Evolutionary conservation across 2,888 invertebrate genomes (phyloP).

Genomic region (Acanthococcus lagerstroemiae): DNA sequence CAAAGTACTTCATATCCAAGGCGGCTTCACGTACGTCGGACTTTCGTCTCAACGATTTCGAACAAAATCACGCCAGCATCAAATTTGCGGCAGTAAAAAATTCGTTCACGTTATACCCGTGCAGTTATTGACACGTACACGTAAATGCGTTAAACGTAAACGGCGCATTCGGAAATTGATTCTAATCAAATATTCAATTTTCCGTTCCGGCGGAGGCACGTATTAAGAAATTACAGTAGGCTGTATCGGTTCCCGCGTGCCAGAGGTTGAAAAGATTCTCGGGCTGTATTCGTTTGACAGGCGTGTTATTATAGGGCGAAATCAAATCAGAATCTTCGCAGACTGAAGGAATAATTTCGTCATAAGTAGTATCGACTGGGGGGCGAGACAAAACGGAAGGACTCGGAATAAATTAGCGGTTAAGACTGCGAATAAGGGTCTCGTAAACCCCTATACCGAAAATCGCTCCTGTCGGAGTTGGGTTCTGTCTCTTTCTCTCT

Average conservation of each 20-base stretch:
- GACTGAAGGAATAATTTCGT: constrained; percentile 29
- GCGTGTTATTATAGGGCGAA: constrained; percentile 28
- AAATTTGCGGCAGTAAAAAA: too few species aligned
- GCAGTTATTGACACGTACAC: background rate
- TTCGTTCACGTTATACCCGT: background rate
- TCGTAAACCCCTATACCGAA: constrained; percentile 20
- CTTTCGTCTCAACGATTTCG: too few species aligned
- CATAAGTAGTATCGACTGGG: constrained; percentile 27
- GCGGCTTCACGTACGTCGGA: too few species aligned
- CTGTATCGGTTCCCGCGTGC: background rate
- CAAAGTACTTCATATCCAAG: too few species aligned
- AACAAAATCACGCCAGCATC: too few species aligned
- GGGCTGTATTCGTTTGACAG: constrained; percentile 24
- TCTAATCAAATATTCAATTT: constrained; percentile 5
- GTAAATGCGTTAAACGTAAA: background rate
- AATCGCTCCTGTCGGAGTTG: constrained; percentile 18
- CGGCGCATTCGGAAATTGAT: background rate
- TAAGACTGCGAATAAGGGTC: constrained; percentile 30
- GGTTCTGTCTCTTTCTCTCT: constrained; percentile 1
- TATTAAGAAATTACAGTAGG: constrained; percentile 1
- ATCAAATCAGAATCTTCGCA: constrained; percentile 25
- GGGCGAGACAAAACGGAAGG: constrained; percentile 22
- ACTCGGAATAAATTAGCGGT: constrained; percentile 29
- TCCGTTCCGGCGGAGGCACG: background rate
- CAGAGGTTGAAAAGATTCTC: background rate